Base-by-base conservation (phyloP, 2,797 vertebrate genomes). In the Danio tinwini region DNA sequence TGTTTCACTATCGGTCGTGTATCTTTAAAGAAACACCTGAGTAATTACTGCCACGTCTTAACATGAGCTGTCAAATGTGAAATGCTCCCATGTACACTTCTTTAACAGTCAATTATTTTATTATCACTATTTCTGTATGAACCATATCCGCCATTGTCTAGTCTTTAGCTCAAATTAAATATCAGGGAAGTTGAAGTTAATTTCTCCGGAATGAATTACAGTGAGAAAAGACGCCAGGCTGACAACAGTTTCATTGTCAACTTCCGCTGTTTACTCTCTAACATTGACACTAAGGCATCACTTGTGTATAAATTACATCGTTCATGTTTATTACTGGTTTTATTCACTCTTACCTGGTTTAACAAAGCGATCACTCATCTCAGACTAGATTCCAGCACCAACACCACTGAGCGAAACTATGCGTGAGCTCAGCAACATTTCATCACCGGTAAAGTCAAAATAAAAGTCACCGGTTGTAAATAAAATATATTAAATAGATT, bases 321-420 rank as follows among this genome's bases (percentile, higher is more conserved):
- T 55, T 71, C 19, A 71, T 5, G 56, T 14, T 13, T 2, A 53
- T 6, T 52, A 8, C n/a, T 55, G n/a, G 4, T 42, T 53, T 3
- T 53, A 3, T 19, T 7, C 12, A 17, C 62, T 56, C 55, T 58
- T 37, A 73, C 71, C 71, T 73, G 71, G 55, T 73, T 59, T 73
- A 12, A 73, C 55, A 37, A 73, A 73, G 0, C 40, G 42, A 47
- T 73, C 71, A 14, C 40, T 73, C 71, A 73, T 73, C n/a, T 37
- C 68, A 42, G 50, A 4, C 11, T 5, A 2, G 11, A 52, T 29
- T 55, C 68, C 10, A n/a, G n/a, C 67, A 70, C 21, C 64, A 29
- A 19, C 62, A 29, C 16, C 64, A 16, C 29, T 1, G 16, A 0
- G 47, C 2, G 9, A 9, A n/a, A 17, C 10, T 3, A 1, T 14